phyloP scores from a whole-genome alignment of 1,140 invertebrate species.

The Neodiprion pinetum region DNA sequence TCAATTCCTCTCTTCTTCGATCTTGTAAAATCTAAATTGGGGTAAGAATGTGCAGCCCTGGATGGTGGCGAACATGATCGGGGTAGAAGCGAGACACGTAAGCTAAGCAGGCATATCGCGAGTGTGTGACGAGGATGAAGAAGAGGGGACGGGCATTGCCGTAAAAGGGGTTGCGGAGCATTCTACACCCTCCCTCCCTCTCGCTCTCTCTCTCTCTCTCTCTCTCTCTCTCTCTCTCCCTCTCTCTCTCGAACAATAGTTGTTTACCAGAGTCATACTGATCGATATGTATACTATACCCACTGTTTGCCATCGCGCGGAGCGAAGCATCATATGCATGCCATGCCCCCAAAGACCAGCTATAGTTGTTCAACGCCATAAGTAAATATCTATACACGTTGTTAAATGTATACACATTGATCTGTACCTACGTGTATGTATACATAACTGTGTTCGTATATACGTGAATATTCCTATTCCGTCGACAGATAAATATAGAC shows the following conservation, averaged over 20 bases:
- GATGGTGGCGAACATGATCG: conserved; percentile 40
- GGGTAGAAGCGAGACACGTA: conserved; percentile 34
- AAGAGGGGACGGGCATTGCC: conserved; percentile 8
- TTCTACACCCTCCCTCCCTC: neutral
- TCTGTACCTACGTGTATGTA: too few species aligned
- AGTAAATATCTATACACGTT: conserved; percentile 50
- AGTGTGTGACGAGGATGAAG: conserved; percentile 30
- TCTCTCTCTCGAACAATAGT: conserved; percentile 54
- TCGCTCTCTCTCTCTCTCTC: neutral
- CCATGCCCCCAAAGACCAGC: conserved; percentile 43
- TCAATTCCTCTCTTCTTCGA: too few species aligned
- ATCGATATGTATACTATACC: conserved; percentile 50
- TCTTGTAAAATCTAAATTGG: too few species aligned
- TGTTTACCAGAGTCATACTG: conserved; percentile 63
- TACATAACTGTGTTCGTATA: too few species aligned
- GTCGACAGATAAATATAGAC: too few species aligned
- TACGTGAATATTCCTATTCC: too few species aligned
- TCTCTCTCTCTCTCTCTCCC: neutral
- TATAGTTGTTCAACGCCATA: conserved; percentile 56
- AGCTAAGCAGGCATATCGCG: conserved; percentile 49
- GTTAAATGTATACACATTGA: too few species aligned
- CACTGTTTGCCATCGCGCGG: conserved; percentile 57
- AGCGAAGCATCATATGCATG: conserved; percentile 53
- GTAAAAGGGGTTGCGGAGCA: conserved; percentile 21
- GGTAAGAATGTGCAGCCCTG: too few species aligned